Evolutionary conservation across 1,140 invertebrate species (phyloP).

Genomic region (Wasmannia auropunctata): DNA sequence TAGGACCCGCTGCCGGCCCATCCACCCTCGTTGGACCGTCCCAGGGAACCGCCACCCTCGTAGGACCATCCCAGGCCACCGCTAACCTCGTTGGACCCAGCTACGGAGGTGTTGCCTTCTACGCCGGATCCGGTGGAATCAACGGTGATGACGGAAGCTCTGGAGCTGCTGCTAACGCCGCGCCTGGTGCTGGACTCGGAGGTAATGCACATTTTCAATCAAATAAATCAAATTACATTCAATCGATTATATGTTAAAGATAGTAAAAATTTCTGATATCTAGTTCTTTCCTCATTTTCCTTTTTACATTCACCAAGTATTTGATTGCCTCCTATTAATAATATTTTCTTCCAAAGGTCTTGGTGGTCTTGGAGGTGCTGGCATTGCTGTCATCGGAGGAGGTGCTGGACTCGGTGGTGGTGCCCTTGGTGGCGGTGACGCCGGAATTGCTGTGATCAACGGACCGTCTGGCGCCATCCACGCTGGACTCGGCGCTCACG

Average conservation of each 20-base stretch:
- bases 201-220: conserved; percentile 34
- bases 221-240: not conserved
- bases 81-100: conserved; percentile 84
- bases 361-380: conserved; percentile 50
- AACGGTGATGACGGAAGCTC: conserved; percentile 85
- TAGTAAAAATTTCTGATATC: not conserved
- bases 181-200: conserved; percentile 76
- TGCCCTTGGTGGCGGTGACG: conserved; percentile 84
- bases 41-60: conserved; percentile 83
- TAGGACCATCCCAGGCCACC: conserved; percentile 82
- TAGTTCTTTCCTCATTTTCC: not conserved
- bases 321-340: not conserved
- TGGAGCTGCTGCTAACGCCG: conserved; percentile 83
- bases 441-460: conserved; percentile 85
- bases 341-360: not conserved
- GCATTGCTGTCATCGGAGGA: conserved; percentile 84
- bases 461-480: conserved; percentile 85
- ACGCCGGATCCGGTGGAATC: conserved; percentile 83
- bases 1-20: conserved; percentile 84
- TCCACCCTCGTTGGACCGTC: conserved; percentile 83
- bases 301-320: not conserved
- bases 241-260: not conserved
- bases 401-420: conserved; percentile 80
- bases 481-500: conserved; percentile 84
- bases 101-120: conserved; percentile 83